Evolutionary conservation across 1,140 invertebrate genomes (phyloP).

Genomic region (Akabosia matsudoensis): DNA sequence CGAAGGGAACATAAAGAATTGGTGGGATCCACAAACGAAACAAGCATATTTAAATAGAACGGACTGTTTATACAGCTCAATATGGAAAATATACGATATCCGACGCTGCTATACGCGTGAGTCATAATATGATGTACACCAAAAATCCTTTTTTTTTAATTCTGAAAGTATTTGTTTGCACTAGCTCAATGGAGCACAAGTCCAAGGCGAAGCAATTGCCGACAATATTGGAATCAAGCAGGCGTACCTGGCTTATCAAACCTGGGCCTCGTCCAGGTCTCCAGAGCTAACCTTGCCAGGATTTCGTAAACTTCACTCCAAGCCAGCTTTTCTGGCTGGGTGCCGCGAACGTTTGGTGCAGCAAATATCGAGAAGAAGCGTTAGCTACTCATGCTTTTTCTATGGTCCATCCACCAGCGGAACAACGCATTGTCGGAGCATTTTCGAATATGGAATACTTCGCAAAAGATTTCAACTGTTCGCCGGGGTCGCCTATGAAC

Average conservation of each 20-base stretch:
- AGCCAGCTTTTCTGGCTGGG: constrained; percentile 60
- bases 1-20: constrained; percentile 61
- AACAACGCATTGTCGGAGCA: neutral
- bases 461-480: neutral
- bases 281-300: neutral
- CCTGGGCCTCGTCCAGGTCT: constrained; percentile 18
- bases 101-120: neutral
- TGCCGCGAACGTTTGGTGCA: constrained; percentile 30
- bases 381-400: neutral
- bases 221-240: constrained; percentile 57
- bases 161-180: neutral
- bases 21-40: constrained; percentile 63
- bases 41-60: constrained; percentile 59
- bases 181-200: constrained; percentile 48
- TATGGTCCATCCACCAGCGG: neutral
- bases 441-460: neutral
- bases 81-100: constrained; percentile 53
- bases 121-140: neutral
- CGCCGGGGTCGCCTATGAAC: neutral
- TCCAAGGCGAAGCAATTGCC: constrained; percentile 57
- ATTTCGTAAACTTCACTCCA: constrained; percentile 57
- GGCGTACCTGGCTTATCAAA: constrained; percentile 48
- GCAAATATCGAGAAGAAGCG: constrained; percentile 12
- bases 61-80: constrained; percentile 67
- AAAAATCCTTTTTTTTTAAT: too few species aligned